Base-by-base conservation (phyloP, 1,140 invertebrate species). In the Parasteatoda tepidariorum region DNA sequence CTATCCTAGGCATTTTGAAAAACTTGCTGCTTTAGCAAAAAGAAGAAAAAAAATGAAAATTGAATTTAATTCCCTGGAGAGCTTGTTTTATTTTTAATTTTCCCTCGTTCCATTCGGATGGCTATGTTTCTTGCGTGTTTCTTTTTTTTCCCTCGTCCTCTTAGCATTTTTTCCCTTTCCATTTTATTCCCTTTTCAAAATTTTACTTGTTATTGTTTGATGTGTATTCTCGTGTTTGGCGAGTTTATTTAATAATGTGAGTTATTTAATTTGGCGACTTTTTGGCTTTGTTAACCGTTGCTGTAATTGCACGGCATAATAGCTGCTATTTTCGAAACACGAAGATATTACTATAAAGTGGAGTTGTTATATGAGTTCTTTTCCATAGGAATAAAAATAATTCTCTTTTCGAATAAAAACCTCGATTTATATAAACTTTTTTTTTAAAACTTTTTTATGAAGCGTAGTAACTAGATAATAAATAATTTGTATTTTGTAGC, bases 41-140 rank as follows among this genome's bases (percentile, higher is more conserved):
- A 38, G 57, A 26, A n/a, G n/a, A n/a, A n/a, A n/a, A n/a, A n/a
- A 57, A 74, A 61, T 28, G 71, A 74, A 74, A n/a, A 74, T 74
- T 74, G 55, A 74, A 74, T 74, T 74, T 74, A 74, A 74, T 61
- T 74, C 55, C 38, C 71, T 22, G 7, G 55, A 74, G 55, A 34
- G 57, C 61, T 61, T 41, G n/a, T 38, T 38, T 48, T 38, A 41
- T 24, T 55, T 55, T 9, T 31, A 26, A 30, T n/a, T 6, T 55
- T 55, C 26, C 26, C 48, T 48, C 57, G 24, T 71, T 55, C 28
- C 68, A 55, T 18, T 48, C 28, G 15, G 22, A 55, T n/a, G n/a
- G n/a, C n/a, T n/a, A n/a, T n/a, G 30, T 48, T 54, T 30, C 26
- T 18, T 38, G 34, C 48, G 31, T 24, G 26, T 28, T 57, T 18